Base-by-base conservation (phyloP, 2,797 vertebrate species). In the Phrynocephalus forsythii region DNA sequence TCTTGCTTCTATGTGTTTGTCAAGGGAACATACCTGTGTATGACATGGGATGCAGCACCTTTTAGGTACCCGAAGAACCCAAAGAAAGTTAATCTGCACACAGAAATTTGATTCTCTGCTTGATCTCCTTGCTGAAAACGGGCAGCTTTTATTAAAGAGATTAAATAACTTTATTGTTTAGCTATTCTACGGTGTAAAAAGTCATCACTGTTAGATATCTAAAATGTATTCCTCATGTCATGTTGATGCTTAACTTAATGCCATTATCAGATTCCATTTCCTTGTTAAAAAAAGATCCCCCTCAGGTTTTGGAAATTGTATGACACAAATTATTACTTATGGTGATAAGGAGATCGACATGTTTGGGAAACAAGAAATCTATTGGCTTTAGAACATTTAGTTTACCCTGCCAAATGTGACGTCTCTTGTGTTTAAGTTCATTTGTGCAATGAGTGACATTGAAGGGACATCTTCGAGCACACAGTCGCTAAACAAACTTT, bases 291-390 rank as follows among this genome's bases (percentile, higher is more conserved):
- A 44, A 44, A 44, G 5, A 3, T 20, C 13, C 13, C 13, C 60
- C 13, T 91, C 91, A 76, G 30, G 50, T 67, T 88, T 81, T 67
- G 28, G 52, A 83, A 88, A 92, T 83, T 77, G 1, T 92, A 67
- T 82, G 67, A 81, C 87, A 90, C 82, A 87, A 92, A 83, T 83
- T 77, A 88, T 90, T 92, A 91, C 93, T 71, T 10, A 52, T 38
- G 86, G 67, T 75, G 24, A 44, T 22, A 72, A 76, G 60, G 50
- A 16, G 33, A 60, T 24, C 26, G 76, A 86, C 77, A 78, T 67
- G 67, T 86, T 92, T 44, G 24, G 76, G 66, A 80, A 79, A 52
- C 82, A 89, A 28, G 48, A 50, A 8, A 67, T 75, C 79, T 56
- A 92, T 78, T 20, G 63, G 9, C 91, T 91, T 89, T 78, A 92